phyloP scores from a whole-genome alignment of 2,797 vertebrate genomes.

The Arnoldichthys spilopterus region DNA sequence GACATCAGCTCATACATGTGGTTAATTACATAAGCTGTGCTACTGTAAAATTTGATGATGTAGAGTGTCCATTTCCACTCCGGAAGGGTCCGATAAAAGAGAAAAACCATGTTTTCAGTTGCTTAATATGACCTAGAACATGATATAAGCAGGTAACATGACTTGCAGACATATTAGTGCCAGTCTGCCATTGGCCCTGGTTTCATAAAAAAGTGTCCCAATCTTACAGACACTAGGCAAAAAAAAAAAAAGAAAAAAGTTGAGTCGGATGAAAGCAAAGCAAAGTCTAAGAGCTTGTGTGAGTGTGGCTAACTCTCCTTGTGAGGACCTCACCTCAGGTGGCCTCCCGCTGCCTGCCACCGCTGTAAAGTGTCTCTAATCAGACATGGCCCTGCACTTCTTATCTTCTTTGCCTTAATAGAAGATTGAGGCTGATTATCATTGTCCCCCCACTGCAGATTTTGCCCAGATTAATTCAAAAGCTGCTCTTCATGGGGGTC shows the following conservation, averaged over 20 bases:
- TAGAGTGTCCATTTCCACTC: too few relatives aligned
- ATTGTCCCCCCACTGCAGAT: constrained; percentile 35
- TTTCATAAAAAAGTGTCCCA: background rate
- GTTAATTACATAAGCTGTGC: too few relatives aligned
- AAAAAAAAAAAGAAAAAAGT: background rate
- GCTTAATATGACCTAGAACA: background rate
- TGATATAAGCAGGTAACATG: background rate
- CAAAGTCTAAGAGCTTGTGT: constrained; percentile 11
- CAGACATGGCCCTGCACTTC: constrained; percentile 47
- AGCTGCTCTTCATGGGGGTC: constrained; percentile 51
- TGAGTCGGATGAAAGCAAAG: constrained; percentile 46
- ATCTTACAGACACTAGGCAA: constrained; percentile 13
- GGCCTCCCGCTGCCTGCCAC: constrained; percentile 3
- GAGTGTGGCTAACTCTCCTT: background rate
- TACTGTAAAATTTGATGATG: too few relatives aligned
- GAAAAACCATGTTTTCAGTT: too few relatives aligned
- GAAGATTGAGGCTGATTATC: constrained; percentile 64
- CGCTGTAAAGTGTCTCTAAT: constrained; percentile 45
- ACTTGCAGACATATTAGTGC: background rate
- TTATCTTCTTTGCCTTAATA: constrained; percentile 67
- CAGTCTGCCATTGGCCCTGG: background rate
- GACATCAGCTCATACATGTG: too few relatives aligned
- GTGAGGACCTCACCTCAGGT: constrained; percentile 18
- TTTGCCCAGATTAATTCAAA: constrained; percentile 62
- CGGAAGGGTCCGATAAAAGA: too few relatives aligned